Evolutionary conservation across 1,140 invertebrate species (phyloP), one percentile per base, ranked within the genome.

Genomic region (Anoplophora glabripennis): DNA sequence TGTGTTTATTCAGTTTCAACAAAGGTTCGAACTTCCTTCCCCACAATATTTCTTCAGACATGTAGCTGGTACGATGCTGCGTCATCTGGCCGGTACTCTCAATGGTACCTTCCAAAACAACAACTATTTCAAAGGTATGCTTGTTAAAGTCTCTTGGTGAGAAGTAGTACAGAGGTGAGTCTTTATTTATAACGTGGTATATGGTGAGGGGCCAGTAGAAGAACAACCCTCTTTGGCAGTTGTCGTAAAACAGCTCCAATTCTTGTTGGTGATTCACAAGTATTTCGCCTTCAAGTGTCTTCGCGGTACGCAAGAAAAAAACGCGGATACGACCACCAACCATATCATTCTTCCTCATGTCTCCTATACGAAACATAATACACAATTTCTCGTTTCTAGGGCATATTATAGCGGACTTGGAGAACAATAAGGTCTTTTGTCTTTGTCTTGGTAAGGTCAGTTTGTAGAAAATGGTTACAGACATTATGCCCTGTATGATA

Each of bases 11-110:
- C 75, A 96, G 98, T 40, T 85, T 83, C 35, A 98, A 92, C 66
- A 98, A 80, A 1, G 88, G 86, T 64, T 91, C 87, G 73, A 96
- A 97, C 49, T 93, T 83, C 73, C 97, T 91, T 1, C 94, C 95
- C 94, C 95, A 99, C 15, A 96, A 79, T 41, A 98, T 89, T 76
- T 99, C 96, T 36, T 85, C 87, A 0, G 94, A 90, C 35, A 96
- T 80, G 72, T 63, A 66, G 36, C 64, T 66, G 12, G 93, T 93
- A 10, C 94, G 79, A 1, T 90, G 90, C 69, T 93, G 90, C 1
- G 69, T 71, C 7, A 64, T 68, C 51, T 72, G 71, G 7, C 69
- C 71, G 9, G 71, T 72, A 59, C 69, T 71, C 45, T 72, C 71
- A 17, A 72, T 67, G 4, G 92, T 94, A 34, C 48, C 57, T 41